A percentile compares a stretch with the other conserved stretches of the same genome.
Conservation (phyloP, 2,113 vertebrate genomes). For the Diadophis punctatus region DNA sequence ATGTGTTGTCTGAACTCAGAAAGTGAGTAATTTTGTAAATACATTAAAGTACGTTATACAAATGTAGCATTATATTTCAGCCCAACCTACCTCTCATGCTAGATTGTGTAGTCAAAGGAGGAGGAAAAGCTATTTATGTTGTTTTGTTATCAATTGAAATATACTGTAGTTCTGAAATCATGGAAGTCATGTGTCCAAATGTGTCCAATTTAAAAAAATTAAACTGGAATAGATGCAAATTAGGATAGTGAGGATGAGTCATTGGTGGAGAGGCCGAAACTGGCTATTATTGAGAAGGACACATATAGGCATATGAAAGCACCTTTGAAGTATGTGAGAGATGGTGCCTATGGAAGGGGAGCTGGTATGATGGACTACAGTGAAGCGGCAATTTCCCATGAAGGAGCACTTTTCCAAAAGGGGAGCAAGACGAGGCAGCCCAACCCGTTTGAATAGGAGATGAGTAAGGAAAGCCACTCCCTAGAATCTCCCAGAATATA, state of each 20-base stretch:
- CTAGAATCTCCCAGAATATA: too few relatives aligned
- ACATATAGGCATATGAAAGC: neutral
- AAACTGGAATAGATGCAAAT: neutral
- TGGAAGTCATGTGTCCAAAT: neutral
- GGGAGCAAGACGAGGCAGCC: too few relatives aligned
- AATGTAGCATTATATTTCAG: neutral
- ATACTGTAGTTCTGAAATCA: neutral
- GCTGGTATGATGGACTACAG: too few relatives aligned
- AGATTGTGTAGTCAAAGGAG: neutral
- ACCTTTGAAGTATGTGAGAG: neutral
- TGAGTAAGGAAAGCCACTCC: too few relatives aligned
- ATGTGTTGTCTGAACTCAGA: neutral
- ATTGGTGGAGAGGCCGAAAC: neutral
- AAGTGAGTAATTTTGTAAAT: neutral
- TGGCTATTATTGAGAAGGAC: neutral
- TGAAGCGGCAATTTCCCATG: too few relatives aligned
- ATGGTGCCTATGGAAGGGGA: too few relatives aligned
- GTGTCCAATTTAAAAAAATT: neutral
- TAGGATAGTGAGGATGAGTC: neutral
- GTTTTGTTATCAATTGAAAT: neutral
- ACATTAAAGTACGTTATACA: neutral
- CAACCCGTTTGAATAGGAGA: too few relatives aligned
- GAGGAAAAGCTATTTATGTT: neutral
- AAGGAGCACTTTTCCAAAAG: too few relatives aligned
- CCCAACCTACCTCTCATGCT: neutral